Conservation (phyloP, 2,113 vertebrate species). For the Amphilophus citrinellus region DNA sequence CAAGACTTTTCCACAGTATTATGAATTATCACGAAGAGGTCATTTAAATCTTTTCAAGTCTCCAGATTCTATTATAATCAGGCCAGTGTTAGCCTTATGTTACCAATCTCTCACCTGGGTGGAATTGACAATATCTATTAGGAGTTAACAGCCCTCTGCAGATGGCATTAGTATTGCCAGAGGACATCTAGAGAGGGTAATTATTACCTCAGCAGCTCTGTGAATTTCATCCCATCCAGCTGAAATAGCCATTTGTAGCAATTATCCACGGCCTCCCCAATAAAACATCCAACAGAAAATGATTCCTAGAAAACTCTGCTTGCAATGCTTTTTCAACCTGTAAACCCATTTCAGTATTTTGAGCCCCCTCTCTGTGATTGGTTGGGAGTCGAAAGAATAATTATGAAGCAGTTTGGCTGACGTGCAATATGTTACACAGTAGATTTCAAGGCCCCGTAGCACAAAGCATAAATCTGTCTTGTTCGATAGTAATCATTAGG, state of each 20-base stretch:
- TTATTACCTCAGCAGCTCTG: conserved; percentile 59
- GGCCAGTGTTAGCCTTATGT: conserved; percentile 42
- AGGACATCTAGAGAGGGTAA: conserved; percentile 60
- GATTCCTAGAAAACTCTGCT: conserved; percentile 18
- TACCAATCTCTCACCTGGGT: conserved; percentile 55
- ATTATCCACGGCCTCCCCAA: conserved; percentile 12
- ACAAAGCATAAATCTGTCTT: conserved; percentile 15
- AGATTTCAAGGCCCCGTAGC: not conserved
- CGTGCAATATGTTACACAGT: not conserved
- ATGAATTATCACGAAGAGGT: not conserved
- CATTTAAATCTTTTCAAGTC: conserved; percentile 16
- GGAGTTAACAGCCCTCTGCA: conserved; percentile 59
- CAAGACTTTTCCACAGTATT: not conserved
- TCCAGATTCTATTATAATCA: conserved; percentile 24
- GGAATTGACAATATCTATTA: conserved; percentile 64
- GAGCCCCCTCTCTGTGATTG: conserved; percentile 29
- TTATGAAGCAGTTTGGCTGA: conserved; percentile 42
- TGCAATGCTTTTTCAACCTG: conserved; percentile 17
- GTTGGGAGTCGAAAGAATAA: conserved; percentile 38
- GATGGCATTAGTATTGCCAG: conserved; percentile 57
- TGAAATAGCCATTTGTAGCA: conserved; percentile 50
- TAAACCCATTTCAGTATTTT: conserved; percentile 29
- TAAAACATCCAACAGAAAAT: conserved; percentile 48
- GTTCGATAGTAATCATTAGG: conserved; percentile 12
- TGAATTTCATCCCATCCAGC: conserved; percentile 48